These are phyloP conservation scores for Phocides pigmalion DNA, from an alignment of 1,140 invertebrate species.

Conservation along the genomic window DNA sequence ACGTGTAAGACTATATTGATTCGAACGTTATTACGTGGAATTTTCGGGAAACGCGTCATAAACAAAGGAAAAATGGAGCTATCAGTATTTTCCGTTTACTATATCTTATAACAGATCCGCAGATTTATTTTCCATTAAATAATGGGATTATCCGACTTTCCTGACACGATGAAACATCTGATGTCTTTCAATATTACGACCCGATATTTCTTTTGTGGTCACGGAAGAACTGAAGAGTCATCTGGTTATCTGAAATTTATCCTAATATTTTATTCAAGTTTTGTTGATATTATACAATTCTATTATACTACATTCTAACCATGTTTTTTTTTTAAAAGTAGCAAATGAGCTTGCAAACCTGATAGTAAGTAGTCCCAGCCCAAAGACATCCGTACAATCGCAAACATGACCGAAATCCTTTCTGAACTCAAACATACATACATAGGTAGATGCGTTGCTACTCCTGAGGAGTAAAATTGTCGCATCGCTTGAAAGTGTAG, in stretches of 20 bases:
- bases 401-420: too few species aligned
- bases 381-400: too few species aligned
- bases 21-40: not conserved
- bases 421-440: too few species aligned
- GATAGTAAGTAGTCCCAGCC: too few species aligned
- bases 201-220: slow-evolving; percentile 14
- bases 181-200: slow-evolving; percentile 22
- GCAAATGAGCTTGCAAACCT: too few species aligned
- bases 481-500: too few species aligned
- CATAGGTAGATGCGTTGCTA: too few species aligned
- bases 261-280: not conserved
- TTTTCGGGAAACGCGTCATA: not conserved
- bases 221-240: not conserved
- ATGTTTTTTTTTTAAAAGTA: too few species aligned
- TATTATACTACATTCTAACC: too few species aligned
- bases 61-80: slow-evolving; percentile 26
- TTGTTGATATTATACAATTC: too few species aligned
- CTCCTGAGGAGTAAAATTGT: too few species aligned
- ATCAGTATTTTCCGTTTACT: slow-evolving; percentile 25
- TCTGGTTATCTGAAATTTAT: not conserved
- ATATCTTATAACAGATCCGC: slow-evolving; percentile 9
- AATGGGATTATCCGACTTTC: slow-evolving; percentile 21
- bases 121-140: slow-evolving; percentile 29
- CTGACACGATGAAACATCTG: slow-evolving; percentile 18
- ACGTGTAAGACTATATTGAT: not conserved